Percentiles rank a stretch among this genome's conserved stretches.
phyloP scores from a whole-genome alignment of 2,797 vertebrate genomes.

The Tangara arthus region DNA sequence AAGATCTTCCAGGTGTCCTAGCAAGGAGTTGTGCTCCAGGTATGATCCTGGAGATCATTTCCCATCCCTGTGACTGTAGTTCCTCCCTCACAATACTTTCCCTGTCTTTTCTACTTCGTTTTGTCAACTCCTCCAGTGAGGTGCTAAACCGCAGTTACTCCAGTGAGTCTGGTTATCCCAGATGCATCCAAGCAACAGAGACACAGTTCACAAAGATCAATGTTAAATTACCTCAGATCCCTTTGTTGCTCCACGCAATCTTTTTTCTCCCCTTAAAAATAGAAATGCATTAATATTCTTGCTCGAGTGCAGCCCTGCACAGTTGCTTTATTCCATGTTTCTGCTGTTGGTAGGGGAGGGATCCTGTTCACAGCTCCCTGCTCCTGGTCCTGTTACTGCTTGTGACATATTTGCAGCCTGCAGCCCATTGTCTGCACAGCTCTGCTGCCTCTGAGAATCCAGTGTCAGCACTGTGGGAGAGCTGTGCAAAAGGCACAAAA shows the following conservation, averaged over 20 bases:
- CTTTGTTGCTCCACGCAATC: not conserved
- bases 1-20: not conserved
- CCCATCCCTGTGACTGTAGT: not conserved
- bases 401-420: not conserved
- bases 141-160: not conserved
- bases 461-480: not conserved
- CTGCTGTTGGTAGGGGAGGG: not conserved
- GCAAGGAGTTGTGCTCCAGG: not conserved
- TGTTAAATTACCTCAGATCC: not conserved
- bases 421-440: not conserved
- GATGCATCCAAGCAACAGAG: not conserved
- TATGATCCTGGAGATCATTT: fast-evolving
- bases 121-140: not conserved
- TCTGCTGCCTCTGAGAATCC: not conserved
- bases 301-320: not conserved
- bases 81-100: not conserved
- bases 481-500: not conserved
- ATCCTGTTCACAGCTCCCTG: not conserved
- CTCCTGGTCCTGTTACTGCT: not conserved
- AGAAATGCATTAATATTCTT: not conserved
- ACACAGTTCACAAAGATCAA: not conserved
- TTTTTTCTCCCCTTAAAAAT: not conserved
- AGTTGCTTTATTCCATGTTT: not conserved
- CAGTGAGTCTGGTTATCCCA: not conserved
- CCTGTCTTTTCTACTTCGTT: not conserved